A percentile compares a stretch with the other conserved stretches of the same genome.
These are phyloP conservation scores for Lepus townsendii DNA, from an alignment of 2,797 vertebrate species.

Conservation along the genomic window DNA sequence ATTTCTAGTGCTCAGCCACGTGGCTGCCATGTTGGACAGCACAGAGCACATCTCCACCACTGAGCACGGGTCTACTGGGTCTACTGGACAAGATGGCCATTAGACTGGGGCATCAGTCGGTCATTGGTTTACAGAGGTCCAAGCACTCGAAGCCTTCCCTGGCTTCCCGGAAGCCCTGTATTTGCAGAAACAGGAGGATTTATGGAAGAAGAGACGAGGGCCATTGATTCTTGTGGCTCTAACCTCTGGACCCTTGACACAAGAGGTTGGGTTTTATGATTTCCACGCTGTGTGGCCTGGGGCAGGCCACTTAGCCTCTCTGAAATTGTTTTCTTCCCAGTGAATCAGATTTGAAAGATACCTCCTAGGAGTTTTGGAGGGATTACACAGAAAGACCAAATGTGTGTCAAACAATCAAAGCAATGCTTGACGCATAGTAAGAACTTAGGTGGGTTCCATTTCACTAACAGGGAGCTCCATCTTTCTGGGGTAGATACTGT, in stretches of 20 bases:
- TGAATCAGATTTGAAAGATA: conserved; percentile 25
- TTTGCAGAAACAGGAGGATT: conserved; percentile 73
- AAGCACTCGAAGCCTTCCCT: neutral
- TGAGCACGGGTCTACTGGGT: neutral
- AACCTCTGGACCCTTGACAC: conserved; percentile 73
- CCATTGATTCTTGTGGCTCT: conserved; percentile 73
- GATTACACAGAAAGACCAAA: conserved; percentile 22
- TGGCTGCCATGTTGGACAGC: neutral
- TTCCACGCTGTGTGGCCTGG: conserved; percentile 48
- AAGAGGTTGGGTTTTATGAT: conserved; percentile 58
- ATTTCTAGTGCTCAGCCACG: neutral
- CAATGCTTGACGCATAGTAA: neutral
- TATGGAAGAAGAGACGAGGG: conserved; percentile 58
- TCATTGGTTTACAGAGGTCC: conserved; percentile 48
- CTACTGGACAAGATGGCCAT: neutral
- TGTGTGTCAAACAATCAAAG: neutral
- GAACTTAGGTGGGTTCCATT: neutral
- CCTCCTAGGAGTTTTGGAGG: neutral
- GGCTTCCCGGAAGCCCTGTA: conserved; percentile 51
- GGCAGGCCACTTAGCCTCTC: conserved; percentile 60
- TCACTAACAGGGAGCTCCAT: too few species aligned
- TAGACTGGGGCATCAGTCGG: conserved; percentile 27
- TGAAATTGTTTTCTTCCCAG: conserved; percentile 40
- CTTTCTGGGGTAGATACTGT: neutral
- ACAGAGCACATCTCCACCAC: neutral